These are phyloP conservation scores for Drosophila hawaiiensis DNA, from an alignment of 2,888 invertebrate species.

Conservation along the genomic window DNA sequence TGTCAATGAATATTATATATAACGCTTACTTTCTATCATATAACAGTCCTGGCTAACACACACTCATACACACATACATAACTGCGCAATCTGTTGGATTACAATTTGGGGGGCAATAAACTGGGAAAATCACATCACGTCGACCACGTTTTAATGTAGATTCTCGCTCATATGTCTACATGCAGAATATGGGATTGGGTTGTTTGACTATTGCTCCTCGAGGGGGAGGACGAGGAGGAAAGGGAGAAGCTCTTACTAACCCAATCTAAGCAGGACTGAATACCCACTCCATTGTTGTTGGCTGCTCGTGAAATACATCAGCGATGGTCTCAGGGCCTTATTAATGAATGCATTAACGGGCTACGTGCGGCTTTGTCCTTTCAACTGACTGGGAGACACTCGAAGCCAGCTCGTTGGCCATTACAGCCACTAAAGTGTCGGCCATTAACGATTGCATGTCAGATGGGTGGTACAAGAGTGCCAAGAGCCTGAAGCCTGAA, in stretches of 20 bases:
- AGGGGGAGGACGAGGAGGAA: neutral
- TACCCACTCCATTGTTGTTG: conserved; percentile 2
- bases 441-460: conserved; percentile 59
- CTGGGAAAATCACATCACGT: conserved; percentile 55
- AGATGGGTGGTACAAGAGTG: conserved; percentile 1
- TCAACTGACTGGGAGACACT: conserved; percentile 26
- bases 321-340: conserved; percentile 36
- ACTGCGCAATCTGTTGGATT: conserved; percentile 33
- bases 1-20: neutral
- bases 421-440: conserved; percentile 50
- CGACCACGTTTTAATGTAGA: conserved; percentile 45
- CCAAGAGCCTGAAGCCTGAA: neutral
- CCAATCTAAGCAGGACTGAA: neutral
- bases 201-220: neutral
- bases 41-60: neutral
- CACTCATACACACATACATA: neutral
- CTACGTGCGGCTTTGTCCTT: conserved; percentile 48
- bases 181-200: conserved; percentile 32
- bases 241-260: neutral
- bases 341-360: conserved; percentile 62
- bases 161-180: conserved; percentile 10
- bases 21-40: neutral
- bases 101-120: conserved; percentile 39
- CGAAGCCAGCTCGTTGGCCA: conserved; percentile 37
- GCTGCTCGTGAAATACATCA: conserved; percentile 30